These are phyloP conservation scores for Pipistrellus pygmaeus DNA, from an alignment of 2,797 vertebrate species.

Conservation along the genomic window DNA sequence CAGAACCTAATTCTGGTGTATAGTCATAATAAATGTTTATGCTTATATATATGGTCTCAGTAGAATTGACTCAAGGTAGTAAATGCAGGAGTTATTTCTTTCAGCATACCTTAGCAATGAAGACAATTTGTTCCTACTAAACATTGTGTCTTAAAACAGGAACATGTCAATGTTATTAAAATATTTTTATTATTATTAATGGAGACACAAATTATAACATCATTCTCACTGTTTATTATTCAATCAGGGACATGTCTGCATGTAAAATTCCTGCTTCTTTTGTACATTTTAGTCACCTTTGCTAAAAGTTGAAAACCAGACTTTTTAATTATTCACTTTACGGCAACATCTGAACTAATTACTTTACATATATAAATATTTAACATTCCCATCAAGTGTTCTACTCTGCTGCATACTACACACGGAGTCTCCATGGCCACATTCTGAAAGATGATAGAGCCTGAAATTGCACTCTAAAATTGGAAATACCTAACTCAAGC, in stretches of 20 bases:
- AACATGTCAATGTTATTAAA: neutral
- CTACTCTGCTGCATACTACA: neutral
- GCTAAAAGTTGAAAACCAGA: neutral
- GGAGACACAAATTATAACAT: neutral
- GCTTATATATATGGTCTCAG: neutral
- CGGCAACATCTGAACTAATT: neutral
- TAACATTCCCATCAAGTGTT: neutral
- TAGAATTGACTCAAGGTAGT: neutral
- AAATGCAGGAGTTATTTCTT: neutral
- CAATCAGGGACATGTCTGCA: neutral
- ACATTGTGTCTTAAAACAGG: neutral
- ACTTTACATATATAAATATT: neutral
- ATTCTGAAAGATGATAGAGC: neutral
- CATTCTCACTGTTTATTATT: neutral
- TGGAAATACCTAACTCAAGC: neutral
- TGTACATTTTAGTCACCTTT: neutral
- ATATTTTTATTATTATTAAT: neutral
- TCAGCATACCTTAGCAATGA: neutral
- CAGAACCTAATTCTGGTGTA: neutral
- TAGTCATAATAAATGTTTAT: neutral
- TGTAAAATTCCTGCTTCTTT: neutral
- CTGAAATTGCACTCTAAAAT: neutral
- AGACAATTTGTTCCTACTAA: neutral
- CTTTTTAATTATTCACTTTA: neutral
- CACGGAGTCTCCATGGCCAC: neutral